phyloP scores from a whole-genome alignment of 2,113 vertebrate genomes.

The Thunnus thynnus region DNA sequence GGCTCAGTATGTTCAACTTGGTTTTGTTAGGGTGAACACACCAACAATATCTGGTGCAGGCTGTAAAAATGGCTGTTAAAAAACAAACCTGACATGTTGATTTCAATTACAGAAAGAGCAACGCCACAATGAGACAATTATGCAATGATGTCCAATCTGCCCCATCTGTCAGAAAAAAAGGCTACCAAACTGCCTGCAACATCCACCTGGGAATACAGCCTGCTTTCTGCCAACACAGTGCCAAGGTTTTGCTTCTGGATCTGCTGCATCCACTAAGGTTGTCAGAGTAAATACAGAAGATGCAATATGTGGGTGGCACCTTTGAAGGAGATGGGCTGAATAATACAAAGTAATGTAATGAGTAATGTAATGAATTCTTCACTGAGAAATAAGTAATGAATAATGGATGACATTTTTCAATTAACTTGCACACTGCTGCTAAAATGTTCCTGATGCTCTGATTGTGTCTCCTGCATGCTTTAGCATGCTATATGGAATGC shows the following conservation, averaged over 20 bases:
- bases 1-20: not conserved
- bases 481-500: slow-evolving; percentile 30
- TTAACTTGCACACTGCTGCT: not conserved
- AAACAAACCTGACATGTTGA: not conserved
- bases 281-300: not conserved
- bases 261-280: too few species aligned
- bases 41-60: not conserved
- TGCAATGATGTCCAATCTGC: too few species aligned
- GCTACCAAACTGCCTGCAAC: too few species aligned
- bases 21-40: not conserved
- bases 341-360: not conserved
- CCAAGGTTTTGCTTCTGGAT: not conserved
- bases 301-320: too few species aligned
- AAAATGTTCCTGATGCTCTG: not conserved
- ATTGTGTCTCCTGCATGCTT: slow-evolving; percentile 14
- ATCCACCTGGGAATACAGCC: too few species aligned
- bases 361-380: not conserved
- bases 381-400: not conserved
- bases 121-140: not conserved
- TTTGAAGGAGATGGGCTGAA: not conserved
- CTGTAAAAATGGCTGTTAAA: not conserved
- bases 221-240: too few species aligned
- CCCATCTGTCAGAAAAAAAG: too few species aligned
- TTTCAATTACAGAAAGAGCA: not conserved
- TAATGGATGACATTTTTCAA: not conserved